A percentile compares a stretch with the other conserved stretches of the same genome.
Evolutionary conservation across 1,140 invertebrate species (phyloP).

Genomic region (Hormaphis cornu): DNA sequence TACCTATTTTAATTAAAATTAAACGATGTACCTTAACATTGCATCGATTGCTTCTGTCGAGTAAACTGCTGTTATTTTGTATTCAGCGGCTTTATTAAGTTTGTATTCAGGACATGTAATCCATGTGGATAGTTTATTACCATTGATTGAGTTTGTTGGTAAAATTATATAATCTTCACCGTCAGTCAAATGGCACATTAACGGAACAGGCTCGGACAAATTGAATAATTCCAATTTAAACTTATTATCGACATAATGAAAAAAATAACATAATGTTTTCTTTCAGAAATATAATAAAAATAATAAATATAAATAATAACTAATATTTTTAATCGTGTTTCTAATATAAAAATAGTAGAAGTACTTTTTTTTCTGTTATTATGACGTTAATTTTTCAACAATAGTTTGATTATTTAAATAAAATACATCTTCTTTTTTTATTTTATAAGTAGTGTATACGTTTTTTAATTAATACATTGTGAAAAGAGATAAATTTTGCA

Average conservation of each 20-base stretch:
- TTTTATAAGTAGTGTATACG: no score
- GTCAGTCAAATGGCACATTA: constrained; percentile 8
- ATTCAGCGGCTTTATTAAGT: constrained; percentile 7
- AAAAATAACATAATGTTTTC: background rate
- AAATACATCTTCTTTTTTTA: no score
- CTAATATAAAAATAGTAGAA: no score
- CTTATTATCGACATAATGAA: background rate
- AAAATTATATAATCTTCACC: constrained; percentile 19
- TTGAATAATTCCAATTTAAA: constrained; percentile 15
- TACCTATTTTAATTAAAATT: background rate
- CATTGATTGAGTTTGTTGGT: constrained; percentile 11
- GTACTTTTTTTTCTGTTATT: no score
- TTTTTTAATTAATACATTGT: no score
- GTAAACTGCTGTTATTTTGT: constrained; percentile 1
- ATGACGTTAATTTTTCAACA: no score
- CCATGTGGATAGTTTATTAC: constrained; percentile 23
- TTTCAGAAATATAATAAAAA: no score
- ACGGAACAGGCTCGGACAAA: constrained; percentile 1
- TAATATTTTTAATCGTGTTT: background rate
- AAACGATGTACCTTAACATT: background rate
- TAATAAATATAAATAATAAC: background rate
- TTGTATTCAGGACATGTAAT: background rate
- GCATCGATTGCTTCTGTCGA: background rate
- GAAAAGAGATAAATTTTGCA: no score
- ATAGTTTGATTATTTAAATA: no score